Percentiles rank a stretch among this genome's conserved stretches.
Evolutionary conservation across 1,140 invertebrate species (phyloP).

Genomic region (Rhopalosiphum padi): DNA sequence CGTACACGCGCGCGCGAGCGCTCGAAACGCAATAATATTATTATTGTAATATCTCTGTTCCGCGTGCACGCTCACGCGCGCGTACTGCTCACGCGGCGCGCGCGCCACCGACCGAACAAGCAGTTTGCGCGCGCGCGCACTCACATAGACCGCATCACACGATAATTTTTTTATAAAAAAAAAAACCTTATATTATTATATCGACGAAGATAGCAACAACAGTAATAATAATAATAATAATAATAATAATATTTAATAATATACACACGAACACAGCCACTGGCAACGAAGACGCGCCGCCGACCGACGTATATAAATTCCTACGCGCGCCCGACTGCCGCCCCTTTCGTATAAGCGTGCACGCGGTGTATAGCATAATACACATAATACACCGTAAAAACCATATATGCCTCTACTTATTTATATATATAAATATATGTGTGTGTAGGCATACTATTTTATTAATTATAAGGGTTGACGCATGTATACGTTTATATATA

Average conservation of each 20-base stretch:
- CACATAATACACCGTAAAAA: background rate
- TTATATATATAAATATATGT: no score
- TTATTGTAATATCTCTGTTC: constrained; percentile 18
- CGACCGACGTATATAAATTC: background rate
- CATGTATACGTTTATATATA: background rate
- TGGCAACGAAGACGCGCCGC: constrained; percentile 19
- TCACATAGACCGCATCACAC: background rate
- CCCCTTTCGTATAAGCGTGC: background rate
- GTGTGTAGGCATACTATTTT: background rate
- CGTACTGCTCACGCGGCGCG: constrained; percentile 1
- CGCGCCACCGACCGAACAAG: background rate
- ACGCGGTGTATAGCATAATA: background rate
- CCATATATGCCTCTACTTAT: background rate
- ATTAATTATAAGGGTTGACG: constrained; percentile 1
- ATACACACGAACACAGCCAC: background rate
- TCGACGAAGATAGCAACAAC: background rate
- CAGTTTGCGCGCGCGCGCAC: background rate
- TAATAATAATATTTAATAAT: constrained; percentile 6
- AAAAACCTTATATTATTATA: background rate
- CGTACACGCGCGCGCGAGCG: background rate
- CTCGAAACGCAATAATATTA: background rate
- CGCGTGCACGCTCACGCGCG: background rate
- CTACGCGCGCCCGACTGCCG: background rate
- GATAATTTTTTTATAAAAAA: background rate
- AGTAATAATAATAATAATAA: background rate